phyloP scores from a whole-genome alignment of 64 coral and sea anemone species.

The Acropora yongei region DNA sequence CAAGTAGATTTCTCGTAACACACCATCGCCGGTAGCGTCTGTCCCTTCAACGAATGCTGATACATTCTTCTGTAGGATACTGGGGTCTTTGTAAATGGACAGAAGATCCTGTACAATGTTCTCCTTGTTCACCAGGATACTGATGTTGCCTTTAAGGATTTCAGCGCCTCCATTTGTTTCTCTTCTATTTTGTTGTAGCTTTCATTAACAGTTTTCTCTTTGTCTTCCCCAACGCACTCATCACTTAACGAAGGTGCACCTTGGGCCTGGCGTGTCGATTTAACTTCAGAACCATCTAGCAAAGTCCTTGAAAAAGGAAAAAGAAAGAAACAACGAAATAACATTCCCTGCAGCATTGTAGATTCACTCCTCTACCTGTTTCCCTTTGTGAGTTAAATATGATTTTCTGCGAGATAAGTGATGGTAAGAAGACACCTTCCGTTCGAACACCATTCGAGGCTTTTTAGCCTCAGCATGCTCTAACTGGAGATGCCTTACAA shows the following conservation, averaged over 20 bases:
- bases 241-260: not conserved
- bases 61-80: not conserved
- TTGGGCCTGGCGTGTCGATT: not conserved
- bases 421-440: no score
- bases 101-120: conserved; percentile 23
- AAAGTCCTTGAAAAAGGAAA: not conserved
- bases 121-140: not conserved
- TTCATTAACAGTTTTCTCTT: not conserved
- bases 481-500: no score
- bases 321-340: no score
- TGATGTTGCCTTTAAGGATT: not conserved
- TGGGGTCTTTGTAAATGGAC: not conserved
- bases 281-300: not conserved
- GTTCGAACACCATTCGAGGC: no score
- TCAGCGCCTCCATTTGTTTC: not conserved
- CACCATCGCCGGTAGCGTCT: conserved; percentile 42
- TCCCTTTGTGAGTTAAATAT: no score
- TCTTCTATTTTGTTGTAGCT: not conserved
- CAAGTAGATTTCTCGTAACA: conserved; percentile 27
- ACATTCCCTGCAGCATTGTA: no score
- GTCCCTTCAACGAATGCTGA: conserved; percentile 9
- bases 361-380: no score
- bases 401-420: no score
- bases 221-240: no score
- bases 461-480: no score